These are phyloP conservation scores for Rutilus rutilus DNA, from an alignment of 2,113 vertebrate genomes.

Conservation along the genomic window DNA sequence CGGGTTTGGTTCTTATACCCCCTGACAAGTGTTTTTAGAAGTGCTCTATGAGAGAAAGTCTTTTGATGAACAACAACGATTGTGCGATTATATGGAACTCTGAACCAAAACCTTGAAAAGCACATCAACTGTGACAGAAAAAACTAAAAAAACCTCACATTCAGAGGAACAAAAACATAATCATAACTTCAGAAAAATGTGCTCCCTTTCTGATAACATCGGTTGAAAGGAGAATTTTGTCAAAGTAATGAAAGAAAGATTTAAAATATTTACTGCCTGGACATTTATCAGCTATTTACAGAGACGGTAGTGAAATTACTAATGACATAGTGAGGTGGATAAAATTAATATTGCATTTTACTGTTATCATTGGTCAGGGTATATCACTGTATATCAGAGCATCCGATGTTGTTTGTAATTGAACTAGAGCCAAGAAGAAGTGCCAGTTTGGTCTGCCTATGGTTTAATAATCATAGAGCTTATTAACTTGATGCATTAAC, in stretches of 20 bases:
- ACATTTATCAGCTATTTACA: constrained; percentile 10
- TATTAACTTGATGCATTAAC: constrained; percentile 6
- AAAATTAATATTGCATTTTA: not conserved
- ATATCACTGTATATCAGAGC: not conserved
- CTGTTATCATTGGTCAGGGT: not conserved
- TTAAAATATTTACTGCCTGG: not conserved
- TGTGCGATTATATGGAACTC: constrained; percentile 38
- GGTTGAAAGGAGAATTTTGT: not conserved
- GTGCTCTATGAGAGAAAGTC: constrained; percentile 46
- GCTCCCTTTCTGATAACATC: constrained; percentile 17
- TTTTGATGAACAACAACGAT: constrained; percentile 53
- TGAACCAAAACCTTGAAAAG: not conserved
- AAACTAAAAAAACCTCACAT: not conserved
- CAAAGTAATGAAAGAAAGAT: not conserved
- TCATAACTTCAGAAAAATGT: constrained; percentile 21
- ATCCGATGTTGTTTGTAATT: not conserved
- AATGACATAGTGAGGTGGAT: not conserved
- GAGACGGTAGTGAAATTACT: not conserved
- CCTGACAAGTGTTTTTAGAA: constrained; percentile 45
- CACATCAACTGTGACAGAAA: constrained; percentile 6
- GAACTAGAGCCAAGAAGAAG: not conserved
- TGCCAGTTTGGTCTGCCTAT: not conserved
- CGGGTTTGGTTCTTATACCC: constrained; percentile 43
- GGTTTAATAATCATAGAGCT: not conserved
- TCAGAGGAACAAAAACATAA: not conserved